phyloP scores from a whole-genome alignment of 2,113 vertebrate species.

The Nothoprocta perdicaria region DNA sequence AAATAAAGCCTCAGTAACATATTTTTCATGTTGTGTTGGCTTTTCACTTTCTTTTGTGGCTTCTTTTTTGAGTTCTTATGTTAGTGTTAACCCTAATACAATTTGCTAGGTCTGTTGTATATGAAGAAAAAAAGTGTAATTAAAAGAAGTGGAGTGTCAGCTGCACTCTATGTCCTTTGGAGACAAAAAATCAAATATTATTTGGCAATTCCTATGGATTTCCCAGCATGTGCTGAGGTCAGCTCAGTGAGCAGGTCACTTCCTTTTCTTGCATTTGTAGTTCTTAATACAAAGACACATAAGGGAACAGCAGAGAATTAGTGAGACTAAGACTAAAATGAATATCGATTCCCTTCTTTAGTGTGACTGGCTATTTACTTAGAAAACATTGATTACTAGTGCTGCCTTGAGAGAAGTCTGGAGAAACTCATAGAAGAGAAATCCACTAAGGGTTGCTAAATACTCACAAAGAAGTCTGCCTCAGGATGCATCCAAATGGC shows the following conservation, averaged over 20 bases:
- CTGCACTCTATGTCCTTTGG: not conserved
- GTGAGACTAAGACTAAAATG: not conserved
- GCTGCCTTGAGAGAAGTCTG: not conserved
- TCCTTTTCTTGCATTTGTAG: not conserved
- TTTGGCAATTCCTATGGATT: slow-evolving; percentile 5
- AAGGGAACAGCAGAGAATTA: not conserved
- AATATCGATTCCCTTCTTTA: not conserved
- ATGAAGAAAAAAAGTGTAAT: not conserved
- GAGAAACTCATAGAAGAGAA: slow-evolving; percentile 2
- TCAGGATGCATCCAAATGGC: not conserved
- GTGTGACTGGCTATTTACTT: not conserved
- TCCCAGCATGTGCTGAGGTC: not conserved
- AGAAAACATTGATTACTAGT: not conserved
- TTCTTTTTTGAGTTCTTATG: not conserved
- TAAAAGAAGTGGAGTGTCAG: not conserved
- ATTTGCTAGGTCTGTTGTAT: not conserved
- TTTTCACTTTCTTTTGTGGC: not conserved
- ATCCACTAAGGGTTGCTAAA: not conserved
- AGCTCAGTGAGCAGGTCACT: not conserved
- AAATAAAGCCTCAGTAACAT: not conserved
- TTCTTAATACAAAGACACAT: not conserved
- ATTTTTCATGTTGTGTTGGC: not conserved
- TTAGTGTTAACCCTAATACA: not conserved
- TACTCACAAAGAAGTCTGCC: not conserved
- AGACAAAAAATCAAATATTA: not conserved